Base-by-base conservation (phyloP, 2,797 vertebrate species). In the Scleropages formosus region DNA sequence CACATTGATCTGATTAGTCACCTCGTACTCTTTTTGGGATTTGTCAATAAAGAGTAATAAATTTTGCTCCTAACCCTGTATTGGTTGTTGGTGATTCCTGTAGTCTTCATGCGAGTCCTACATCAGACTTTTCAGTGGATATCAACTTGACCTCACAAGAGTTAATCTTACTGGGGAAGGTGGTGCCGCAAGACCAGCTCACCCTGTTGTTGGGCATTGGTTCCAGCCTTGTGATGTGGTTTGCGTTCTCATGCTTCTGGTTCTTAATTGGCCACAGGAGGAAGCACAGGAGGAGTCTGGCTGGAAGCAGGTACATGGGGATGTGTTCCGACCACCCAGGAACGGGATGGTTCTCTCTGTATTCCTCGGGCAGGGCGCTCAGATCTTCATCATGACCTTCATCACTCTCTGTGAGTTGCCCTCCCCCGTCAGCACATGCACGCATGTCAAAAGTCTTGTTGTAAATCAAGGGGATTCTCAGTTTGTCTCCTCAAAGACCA, bases 361-460 rank as follows among this genome's bases (percentile, higher is more conserved):
- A 76, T 95, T 97, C 82, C 86, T 98, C 1, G 95, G 95, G 72
- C 95, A 96, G 87, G 95, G 96, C 86, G 94, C 92, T 0, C 94
- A 97, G 83, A 94, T 97, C 89, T 96, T 95, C 86, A 96, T 96
- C 82, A 96, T 96, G 95, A 94, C 92, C 0, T 95, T 98, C 86
- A 95, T 95, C 88, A 98, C 95, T 6, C 93, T 96, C 60, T 95
- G 96, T 98, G 90, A 96, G 89, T 91, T 82, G 13, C n/a, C 39
- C 68, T 11, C 0, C n/a, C 62, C 2, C 39, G 39, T 31, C 31
- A 2, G 6, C n/a, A 31, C 6, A 6, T 6, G 6, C 6, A 39
- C 31, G 39, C n/a, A n/a, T n/a, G n/a, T n/a, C n/a, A n/a, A n/a
- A n/a, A n/a, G n/a, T n/a, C n/a, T n/a, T n/a, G n/a, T n/a, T n/a